Evolutionary conservation across 2,797 vertebrate genomes (phyloP), one percentile per base, ranked within the genome.

Genomic region (Manis crassicaudata): DNA sequence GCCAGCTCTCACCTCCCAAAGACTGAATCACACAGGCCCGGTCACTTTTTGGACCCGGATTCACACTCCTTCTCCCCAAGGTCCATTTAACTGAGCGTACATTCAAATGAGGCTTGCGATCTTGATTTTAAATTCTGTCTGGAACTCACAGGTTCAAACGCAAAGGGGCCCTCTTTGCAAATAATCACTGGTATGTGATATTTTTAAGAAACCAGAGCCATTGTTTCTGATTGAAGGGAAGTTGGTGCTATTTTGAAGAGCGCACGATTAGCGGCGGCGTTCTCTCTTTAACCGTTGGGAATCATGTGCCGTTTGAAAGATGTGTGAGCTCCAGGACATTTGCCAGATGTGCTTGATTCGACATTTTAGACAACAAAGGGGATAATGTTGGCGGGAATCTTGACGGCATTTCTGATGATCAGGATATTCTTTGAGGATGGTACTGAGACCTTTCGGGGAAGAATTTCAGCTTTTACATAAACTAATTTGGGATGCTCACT

Each of bases 341-440:
- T 98, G 98, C 98, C 98, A 99, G 98, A 99, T 99, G 97, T 98
- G 98, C 98, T 98, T 98, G 98, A 98, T 99, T 99, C 98, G 97
- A 98, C 98, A 98, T 98, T 98, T 98, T 97, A 98, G 98, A 98
- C 98, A 98, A 99, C 98, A 99, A 99, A 99, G 98, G 98, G 98
- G 98, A 98, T 98, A 98, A 99, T 99, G 98, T 99, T 99, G 98
- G 98, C 98, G 98, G 98, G 98, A 98, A 98, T 98, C 98, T 98
- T 98, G 97, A 98, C 98, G 97, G 98, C 98, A 98, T 98, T 98
- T 98, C 98, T 98, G 98, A 98, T 99, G 98, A 99, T 99, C 98
- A 98, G 98, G 98, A 98, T 98, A 98, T 99, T 99, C 98, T 99
- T 98, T 98, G 98, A 98, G 98, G 98, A 98, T 98, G 97, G 98